A percentile compares a stretch with the other conserved stretches of the same genome.
Evolutionary conservation across 2,113 vertebrate genomes (phyloP).

Genomic region (Castor canadensis): DNA sequence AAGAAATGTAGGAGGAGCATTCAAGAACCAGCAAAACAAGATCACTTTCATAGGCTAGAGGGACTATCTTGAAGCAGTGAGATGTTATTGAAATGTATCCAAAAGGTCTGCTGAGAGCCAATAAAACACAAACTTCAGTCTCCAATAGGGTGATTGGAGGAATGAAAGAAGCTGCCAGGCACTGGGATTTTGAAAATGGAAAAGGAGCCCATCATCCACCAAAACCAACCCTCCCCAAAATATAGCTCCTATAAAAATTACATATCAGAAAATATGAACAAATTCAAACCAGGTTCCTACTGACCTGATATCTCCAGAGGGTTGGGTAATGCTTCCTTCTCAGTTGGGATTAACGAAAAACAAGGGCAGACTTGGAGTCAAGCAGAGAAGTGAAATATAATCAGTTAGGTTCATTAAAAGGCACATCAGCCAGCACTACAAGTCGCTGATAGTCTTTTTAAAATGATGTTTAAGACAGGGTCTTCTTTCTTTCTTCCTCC

Average conservation of each 20-base stretch:
- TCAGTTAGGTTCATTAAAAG: constrained; percentile 51
- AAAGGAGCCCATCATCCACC: too few relatives aligned
- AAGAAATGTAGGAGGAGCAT: not conserved
- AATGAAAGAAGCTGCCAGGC: constrained; percentile 55
- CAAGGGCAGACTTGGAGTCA: constrained; percentile 54
- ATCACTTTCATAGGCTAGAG: not conserved
- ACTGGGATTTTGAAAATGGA: constrained; percentile 40
- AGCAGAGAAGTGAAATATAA: not conserved
- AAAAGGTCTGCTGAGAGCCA: constrained; percentile 61
- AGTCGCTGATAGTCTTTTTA: constrained; percentile 10
- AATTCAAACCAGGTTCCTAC: not conserved
- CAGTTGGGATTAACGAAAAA: constrained; percentile 40
- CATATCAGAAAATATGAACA: constrained; percentile 29
- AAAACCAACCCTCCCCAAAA: too few relatives aligned
- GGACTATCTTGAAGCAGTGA: constrained; percentile 34
- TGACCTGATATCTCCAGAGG: not conserved
- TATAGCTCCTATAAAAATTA: constrained; percentile 59
- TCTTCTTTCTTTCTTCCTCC: too few relatives aligned
- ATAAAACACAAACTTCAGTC: constrained; percentile 74
- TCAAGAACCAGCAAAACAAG: constrained; percentile 22
- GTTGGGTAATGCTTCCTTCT: not conserved
- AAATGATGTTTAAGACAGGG: not conserved
- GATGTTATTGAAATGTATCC: constrained; percentile 51
- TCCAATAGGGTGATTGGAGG: constrained; percentile 46
- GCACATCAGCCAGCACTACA: not conserved